Conservation (phyloP, 1,140 invertebrate species). For the Cephus cinctus region DNA sequence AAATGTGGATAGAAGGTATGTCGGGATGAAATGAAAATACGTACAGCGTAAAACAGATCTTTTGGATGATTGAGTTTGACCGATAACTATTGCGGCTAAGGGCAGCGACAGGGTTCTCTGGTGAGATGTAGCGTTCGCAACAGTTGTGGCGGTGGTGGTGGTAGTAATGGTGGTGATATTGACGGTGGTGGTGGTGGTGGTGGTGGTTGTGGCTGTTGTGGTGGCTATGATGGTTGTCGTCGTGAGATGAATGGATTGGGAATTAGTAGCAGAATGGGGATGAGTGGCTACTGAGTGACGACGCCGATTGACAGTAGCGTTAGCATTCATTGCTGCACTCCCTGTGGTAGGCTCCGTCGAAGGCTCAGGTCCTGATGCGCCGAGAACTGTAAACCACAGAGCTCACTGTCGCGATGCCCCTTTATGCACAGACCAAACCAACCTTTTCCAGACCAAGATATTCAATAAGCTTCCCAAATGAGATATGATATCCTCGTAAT, state of each 20-base stretch:
- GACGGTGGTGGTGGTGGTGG: slow-evolving; percentile 29
- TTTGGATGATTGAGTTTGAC: slow-evolving; percentile 56
- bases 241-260: slow-evolving; percentile 47
- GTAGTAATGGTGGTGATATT: slow-evolving; percentile 28
- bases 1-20: slow-evolving; percentile 16
- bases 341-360: slow-evolving; percentile 20
- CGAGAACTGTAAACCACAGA: slow-evolving; percentile 51
- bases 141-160: slow-evolving; percentile 41
- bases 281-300: slow-evolving; percentile 56
- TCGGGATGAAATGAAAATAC: slow-evolving; percentile 39
- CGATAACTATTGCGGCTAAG: slow-evolving; percentile 57
- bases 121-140: slow-evolving; percentile 46
- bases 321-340: slow-evolving; percentile 42
- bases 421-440: background rate
- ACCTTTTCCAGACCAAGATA: too few relatives aligned
- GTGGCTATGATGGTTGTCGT: slow-evolving; percentile 36
- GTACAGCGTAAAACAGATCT: slow-evolving; percentile 53
- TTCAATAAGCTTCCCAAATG: too few relatives aligned
- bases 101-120: slow-evolving; percentile 68
- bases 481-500: too few relatives aligned
- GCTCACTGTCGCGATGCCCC: slow-evolving; percentile 36
- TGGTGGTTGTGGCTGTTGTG: slow-evolving; percentile 31
- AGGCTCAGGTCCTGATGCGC: slow-evolving; percentile 44
- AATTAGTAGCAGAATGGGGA: slow-evolving; percentile 51
- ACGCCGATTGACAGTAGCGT: slow-evolving; percentile 46